Evolutionary conservation across 1,140 invertebrate species (phyloP).

Genomic region (Oryctes rhinoceros): DNA sequence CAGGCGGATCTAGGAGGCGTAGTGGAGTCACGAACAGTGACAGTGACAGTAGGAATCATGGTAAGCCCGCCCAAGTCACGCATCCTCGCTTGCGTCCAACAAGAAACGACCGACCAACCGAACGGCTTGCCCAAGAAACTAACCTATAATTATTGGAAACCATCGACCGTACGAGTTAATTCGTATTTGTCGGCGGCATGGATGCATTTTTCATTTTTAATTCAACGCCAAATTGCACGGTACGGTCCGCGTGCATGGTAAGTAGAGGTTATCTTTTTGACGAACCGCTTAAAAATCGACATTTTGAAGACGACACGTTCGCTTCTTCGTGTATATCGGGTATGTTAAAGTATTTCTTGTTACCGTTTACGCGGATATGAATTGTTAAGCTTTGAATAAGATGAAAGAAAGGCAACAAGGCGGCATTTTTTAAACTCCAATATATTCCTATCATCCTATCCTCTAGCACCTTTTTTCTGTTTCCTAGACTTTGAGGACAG

Average conservation of each 20-base stretch:
- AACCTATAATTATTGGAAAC: conserved; percentile 55
- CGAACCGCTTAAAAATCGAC: too few species aligned
- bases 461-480: too few species aligned
- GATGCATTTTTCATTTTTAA: conserved; percentile 36
- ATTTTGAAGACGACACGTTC: too few species aligned
- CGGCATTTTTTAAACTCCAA: too few species aligned
- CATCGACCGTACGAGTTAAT: conserved; percentile 45
- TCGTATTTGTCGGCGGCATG: conserved; percentile 24
- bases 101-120: conserved; percentile 50
- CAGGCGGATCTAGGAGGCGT: conserved; percentile 51
- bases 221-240: conserved; percentile 34
- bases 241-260: not conserved
- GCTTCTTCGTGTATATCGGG: too few species aligned
- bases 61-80: conserved; percentile 53
- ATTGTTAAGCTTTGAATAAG: too few species aligned
- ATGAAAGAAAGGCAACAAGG: too few species aligned
- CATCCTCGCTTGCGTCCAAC: conserved; percentile 52
- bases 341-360: too few species aligned
- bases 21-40: conserved; percentile 50
- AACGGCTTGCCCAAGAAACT: conserved; percentile 48
- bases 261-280: not conserved
- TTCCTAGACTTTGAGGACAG: too few species aligned
- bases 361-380: too few species aligned
- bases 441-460: too few species aligned
- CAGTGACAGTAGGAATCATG: conserved; percentile 53